A percentile compares a stretch with the other conserved stretches of the same genome.
These are phyloP conservation scores for Dascyllus trimaculatus DNA, from an alignment of 2,113 vertebrate genomes.

Conservation along the genomic window DNA sequence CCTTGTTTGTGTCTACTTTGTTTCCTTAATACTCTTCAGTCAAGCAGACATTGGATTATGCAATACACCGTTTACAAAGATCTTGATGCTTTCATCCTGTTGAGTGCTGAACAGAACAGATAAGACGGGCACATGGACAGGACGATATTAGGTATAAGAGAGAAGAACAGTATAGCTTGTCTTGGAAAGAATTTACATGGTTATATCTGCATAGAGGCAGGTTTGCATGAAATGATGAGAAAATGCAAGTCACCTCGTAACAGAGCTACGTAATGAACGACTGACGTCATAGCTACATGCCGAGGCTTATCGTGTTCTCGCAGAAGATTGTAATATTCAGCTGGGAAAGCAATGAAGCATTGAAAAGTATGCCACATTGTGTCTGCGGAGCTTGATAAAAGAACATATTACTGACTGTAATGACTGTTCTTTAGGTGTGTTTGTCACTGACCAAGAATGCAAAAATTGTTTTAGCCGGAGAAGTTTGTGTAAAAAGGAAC, in stretches of 20 bases:
- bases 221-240: conserved; percentile 67
- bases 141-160: neutral
- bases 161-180: neutral
- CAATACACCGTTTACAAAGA: neutral
- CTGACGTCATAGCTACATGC: conserved; percentile 43
- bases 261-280: conserved; percentile 37
- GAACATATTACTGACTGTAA: conserved; percentile 1
- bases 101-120: neutral
- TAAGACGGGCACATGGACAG: neutral
- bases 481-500: conserved; percentile 32
- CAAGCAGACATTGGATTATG: neutral
- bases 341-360: neutral
- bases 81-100: neutral
- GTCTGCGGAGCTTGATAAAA: conserved; percentile 1
- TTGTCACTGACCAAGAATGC: conserved; percentile 8
- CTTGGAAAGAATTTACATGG: conserved; percentile 52
- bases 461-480: conserved; percentile 24
- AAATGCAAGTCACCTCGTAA: conserved; percentile 28
- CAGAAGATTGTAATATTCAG: conserved; percentile 10
- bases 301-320: conserved; percentile 34
- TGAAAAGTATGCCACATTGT: conserved; percentile 1
- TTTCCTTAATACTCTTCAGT: conserved; percentile 20
- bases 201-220: conserved; percentile 29
- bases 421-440: neutral
- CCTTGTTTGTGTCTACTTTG: conserved; percentile 25